Evolutionary conservation across 2,113 vertebrate species (phyloP), one percentile per base, ranked within the genome.

Genomic region (Aspidoscelis tigris): DNA sequence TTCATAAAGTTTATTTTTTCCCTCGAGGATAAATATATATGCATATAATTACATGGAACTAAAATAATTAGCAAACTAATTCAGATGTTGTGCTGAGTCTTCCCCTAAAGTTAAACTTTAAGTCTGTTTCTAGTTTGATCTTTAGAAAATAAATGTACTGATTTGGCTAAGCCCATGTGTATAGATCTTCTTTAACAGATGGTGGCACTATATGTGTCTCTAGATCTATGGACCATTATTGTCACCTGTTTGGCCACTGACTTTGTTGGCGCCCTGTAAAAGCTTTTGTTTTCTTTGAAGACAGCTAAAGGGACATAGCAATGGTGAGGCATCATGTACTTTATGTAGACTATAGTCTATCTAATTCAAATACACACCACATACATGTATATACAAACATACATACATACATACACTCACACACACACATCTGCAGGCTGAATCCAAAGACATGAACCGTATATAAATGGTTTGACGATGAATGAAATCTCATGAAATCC

Each of bases 401-500:
- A 33, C 20, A 22, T 16, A 61, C 84, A 84, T 64, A 76, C 79
- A 76, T 66, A 89, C 80, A 89, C 26, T 26, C 66, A 44, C 39
- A 85, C 61, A 89, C 78, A 91, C 77, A 86, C 76, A 70, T 92
- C 94, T 94, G 95, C 93, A 95, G 94, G 94, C 92, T 93, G 93
- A 93, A 90, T 93, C 88, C 90, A 87, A 88, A 91, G 91, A 93
- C 93, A 94, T 93, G 95, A 93, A 94, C 92, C 89, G 84, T 92
- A 93, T 88, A 92, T 90, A 93, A 93, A 95, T 96, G 96, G 88
- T 80, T 92, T 94, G 93, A 95, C 94, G 94, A 97, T 97, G 97
- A 97, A 97, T 97, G 96, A 95, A 95, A 96, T 93, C 94, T 96
- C 94, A 94, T 96, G 98, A 98, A 97, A 98, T 97, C 97, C 98